These are phyloP conservation scores for Apodemia mormo DNA, from an alignment of 2,888 invertebrate species.

Conservation along the genomic window DNA sequence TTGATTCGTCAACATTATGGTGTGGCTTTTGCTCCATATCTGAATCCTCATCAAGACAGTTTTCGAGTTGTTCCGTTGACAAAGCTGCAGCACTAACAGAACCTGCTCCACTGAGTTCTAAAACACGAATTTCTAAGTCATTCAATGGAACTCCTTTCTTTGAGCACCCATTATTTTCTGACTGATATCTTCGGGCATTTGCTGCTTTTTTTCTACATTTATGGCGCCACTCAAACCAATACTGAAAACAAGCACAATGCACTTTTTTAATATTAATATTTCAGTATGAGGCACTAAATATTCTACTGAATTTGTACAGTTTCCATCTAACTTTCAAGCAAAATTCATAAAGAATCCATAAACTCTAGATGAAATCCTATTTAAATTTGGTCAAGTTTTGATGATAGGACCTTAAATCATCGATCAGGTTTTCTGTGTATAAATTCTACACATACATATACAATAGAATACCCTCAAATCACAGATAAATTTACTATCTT, in stretches of 20 bases:
- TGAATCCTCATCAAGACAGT: conserved; percentile 55
- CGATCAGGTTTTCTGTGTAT: too few relatives aligned
- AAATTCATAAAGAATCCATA: too few relatives aligned
- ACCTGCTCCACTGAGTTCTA: conserved; percentile 58
- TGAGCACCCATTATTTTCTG: conserved; percentile 46
- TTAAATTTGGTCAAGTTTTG: too few relatives aligned
- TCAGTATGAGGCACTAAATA: too few relatives aligned
- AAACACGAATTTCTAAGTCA: conserved; percentile 65
- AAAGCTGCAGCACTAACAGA: conserved; percentile 43
- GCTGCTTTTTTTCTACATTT: conserved; percentile 69
- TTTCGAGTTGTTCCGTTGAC: conserved; percentile 51
- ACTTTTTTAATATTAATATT: too few relatives aligned
- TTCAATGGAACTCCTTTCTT: conserved; percentile 60
- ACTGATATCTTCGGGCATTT: conserved; percentile 52
- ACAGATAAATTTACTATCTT: too few relatives aligned
- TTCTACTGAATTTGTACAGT: too few relatives aligned
- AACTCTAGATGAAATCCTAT: too few relatives aligned
- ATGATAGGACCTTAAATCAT: too few relatives aligned
- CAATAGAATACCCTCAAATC: too few relatives aligned
- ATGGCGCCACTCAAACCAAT: conserved; percentile 73
- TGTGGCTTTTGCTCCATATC: conserved; percentile 55
- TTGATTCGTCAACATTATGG: conserved; percentile 39
- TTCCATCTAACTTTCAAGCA: too few relatives aligned
- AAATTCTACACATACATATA: too few relatives aligned
- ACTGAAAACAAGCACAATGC: conserved; percentile 47